Evolutionary conservation across 1,140 invertebrate species (phyloP).

Genomic region (Tetragnatha versicolor): DNA sequence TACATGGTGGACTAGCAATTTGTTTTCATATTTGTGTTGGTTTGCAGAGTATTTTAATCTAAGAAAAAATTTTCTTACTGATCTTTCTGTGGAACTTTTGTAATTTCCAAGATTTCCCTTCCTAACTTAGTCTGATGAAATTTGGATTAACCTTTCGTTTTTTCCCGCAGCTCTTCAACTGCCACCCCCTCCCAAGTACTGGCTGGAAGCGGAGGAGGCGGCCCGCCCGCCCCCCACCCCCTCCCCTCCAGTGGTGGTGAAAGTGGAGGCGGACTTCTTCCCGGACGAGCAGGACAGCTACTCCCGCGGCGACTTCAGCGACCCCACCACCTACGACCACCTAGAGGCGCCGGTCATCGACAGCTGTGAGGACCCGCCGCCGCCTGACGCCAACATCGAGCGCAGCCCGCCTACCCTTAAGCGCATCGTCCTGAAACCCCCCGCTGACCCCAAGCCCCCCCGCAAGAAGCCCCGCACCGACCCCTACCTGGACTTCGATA

Average conservation of each 20-base stretch:
- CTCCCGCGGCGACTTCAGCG: not conserved
- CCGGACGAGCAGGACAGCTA: not conserved
- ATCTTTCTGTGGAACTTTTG: too few relatives aligned
- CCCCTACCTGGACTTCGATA: constrained; percentile 69
- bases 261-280: not conserved
- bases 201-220: not conserved
- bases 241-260: not conserved
- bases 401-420: constrained; percentile 46
- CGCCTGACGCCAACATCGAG: constrained; percentile 19
- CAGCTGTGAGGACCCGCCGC: constrained; percentile 40
- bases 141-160: not conserved
- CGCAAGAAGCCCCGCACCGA: constrained; percentile 1
- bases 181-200: not conserved
- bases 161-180: constrained; percentile 2
- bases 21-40: too few relatives aligned
- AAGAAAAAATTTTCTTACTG: too few relatives aligned
- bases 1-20: too few relatives aligned
- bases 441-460: constrained; percentile 5
- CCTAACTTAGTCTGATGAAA: too few relatives aligned
- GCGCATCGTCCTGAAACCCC: constrained; percentile 44
- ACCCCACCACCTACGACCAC: constrained; percentile 4
- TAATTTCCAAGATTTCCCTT: too few relatives aligned
- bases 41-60: too few relatives aligned
- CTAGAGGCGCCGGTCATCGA: constrained; percentile 50
- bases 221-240: not conserved